Evolutionary conservation across 2,113 vertebrate species (phyloP).

Genomic region (Chauna torquata): DNA sequence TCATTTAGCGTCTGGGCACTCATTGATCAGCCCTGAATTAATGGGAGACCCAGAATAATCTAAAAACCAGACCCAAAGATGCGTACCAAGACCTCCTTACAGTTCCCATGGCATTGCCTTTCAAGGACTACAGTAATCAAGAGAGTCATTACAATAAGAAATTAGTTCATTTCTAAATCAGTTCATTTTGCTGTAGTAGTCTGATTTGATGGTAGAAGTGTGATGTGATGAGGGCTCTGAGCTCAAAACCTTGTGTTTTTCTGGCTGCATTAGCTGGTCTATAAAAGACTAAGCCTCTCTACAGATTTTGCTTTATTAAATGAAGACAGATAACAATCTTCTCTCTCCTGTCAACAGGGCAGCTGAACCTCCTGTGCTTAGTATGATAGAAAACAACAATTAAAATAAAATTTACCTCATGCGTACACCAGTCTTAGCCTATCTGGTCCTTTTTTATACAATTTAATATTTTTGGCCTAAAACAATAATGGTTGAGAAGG

Average conservation of each 20-base stretch:
- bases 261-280: background rate
- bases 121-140: background rate
- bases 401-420: constrained; percentile 50
- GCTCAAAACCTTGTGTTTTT: background rate
- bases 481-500: constrained; percentile 35
- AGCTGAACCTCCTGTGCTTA: background rate
- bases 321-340: constrained; percentile 14
- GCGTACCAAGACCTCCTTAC: fast-evolving
- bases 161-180: background rate
- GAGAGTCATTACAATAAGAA: background rate
- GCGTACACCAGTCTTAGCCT: background rate
- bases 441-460: background rate
- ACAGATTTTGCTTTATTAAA: constrained; percentile 6
- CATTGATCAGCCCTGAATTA: background rate
- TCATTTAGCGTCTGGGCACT: background rate
- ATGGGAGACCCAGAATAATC: background rate
- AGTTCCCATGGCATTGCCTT: background rate
- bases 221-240: background rate
- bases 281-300: background rate
- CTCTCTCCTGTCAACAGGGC: background rate
- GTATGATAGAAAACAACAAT: constrained; percentile 27
- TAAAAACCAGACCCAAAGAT: background rate
- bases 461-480: constrained; percentile 43
- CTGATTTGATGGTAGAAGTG: background rate
- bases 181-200: background rate